phyloP scores from a whole-genome alignment of 2,888 invertebrate species.

The Spisula subtruncata region DNA sequence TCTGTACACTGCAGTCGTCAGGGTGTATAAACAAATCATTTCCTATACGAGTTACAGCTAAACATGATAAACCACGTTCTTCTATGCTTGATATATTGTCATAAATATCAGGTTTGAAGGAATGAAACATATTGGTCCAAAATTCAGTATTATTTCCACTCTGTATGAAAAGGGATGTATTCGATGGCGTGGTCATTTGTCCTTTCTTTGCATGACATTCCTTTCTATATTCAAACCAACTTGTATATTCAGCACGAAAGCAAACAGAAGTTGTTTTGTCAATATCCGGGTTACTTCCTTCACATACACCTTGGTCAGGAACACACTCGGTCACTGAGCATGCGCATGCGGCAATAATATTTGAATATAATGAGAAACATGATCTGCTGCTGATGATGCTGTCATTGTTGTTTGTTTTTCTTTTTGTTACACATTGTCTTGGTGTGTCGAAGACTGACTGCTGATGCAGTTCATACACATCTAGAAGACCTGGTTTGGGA shows the following conservation, averaged over 20 bases:
- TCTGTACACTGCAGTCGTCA: not conserved
- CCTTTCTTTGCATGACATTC: not conserved
- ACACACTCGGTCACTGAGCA: not conserved
- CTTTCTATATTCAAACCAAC: constrained; percentile 12
- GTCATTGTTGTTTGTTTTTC: not conserved
- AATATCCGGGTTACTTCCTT: not conserved
- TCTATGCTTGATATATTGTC: not conserved
- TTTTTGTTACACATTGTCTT: not conserved
- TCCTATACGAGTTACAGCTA: constrained; percentile 3
- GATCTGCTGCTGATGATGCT: not conserved
- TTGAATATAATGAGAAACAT: not conserved
- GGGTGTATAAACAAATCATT: constrained; percentile 19
- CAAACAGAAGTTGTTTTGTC: not conserved
- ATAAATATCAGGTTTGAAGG: not conserved
- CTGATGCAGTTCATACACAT: not conserved
- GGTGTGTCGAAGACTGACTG: no score
- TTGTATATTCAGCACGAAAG: not conserved
- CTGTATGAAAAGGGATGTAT: not conserved
- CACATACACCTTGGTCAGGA: not conserved
- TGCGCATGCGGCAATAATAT: not conserved
- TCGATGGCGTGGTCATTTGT: not conserved
- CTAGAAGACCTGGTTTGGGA: not conserved
- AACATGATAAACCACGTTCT: not conserved
- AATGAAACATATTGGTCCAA: not conserved
- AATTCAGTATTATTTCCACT: not conserved